Percentiles rank a stretch among this genome's conserved stretches.
phyloP scores from a whole-genome alignment of 2,888 invertebrate genomes.

The Agrochola circellaris region DNA sequence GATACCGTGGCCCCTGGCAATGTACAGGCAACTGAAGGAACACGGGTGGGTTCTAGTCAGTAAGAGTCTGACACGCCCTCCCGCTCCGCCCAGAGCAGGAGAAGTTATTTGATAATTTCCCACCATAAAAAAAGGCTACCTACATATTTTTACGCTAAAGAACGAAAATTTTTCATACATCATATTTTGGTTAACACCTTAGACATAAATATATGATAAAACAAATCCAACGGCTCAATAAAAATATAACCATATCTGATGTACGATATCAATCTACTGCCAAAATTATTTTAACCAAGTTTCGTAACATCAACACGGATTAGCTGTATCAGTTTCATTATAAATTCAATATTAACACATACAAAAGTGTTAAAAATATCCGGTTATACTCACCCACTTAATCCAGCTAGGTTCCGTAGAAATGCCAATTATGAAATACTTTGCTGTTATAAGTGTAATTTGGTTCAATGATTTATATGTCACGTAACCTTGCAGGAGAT shows the following conservation, averaged over 20 bases:
- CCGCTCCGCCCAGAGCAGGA: too few species aligned
- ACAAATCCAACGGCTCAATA: not conserved
- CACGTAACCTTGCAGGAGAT: constrained; percentile 10
- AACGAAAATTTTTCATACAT: not conserved
- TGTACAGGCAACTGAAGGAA: too few species aligned
- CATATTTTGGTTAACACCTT: too few species aligned
- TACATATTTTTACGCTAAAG: not conserved
- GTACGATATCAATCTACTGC: constrained; percentile 12
- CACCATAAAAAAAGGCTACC: too few species aligned
- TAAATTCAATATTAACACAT: constrained; percentile 47
- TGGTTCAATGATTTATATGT: constrained; percentile 14
- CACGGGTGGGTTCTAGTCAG: too few species aligned
- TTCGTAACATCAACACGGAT: constrained; percentile 49
- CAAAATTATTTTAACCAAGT: constrained; percentile 16
- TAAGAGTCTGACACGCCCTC: too few species aligned
- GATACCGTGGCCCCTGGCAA: too few species aligned
- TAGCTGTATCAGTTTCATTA: constrained; percentile 37
- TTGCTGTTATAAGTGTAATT: constrained; percentile 21
- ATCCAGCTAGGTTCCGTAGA: constrained; percentile 39
- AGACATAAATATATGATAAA: constrained; percentile 11
- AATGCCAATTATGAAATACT: constrained; percentile 42
- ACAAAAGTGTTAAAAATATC: constrained; percentile 53
- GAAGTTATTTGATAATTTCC: too few species aligned
- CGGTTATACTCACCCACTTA: constrained; percentile 60
- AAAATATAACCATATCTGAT: constrained; percentile 15